Evolutionary conservation across 2,888 invertebrate species (phyloP), one percentile per base, ranked within the genome.

Genomic region (Argynnis bischoffii): DNA sequence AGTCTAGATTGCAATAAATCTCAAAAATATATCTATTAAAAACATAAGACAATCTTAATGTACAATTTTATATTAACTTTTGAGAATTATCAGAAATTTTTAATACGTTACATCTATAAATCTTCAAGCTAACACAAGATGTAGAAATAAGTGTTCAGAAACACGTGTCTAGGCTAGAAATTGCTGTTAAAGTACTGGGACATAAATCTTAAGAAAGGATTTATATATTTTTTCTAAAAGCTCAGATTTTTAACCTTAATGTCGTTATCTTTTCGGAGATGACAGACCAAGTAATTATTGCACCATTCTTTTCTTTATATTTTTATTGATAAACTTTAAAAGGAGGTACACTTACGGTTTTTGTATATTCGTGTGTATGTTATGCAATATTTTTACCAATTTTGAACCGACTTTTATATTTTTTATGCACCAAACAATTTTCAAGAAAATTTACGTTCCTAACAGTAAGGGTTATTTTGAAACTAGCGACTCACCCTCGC

Each of bases 91-190:
- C 66, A 41, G 55, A 50, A 21, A 47, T 51, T 61, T 66, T 66
- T 66, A 60, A 55, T 60, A 66, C 60, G 47, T 66, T 48, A 51
- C 35, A 55, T 31, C 61, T 18, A 66, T 66, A 66, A 66, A 61
- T 66, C 61, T 66, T n/a, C 26, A 41, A 61, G 61, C 15, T 18
- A 61, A 16, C 64, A 16, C 18, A 60, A 60, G 55, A 61, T 50
- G 50, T 51, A 55, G 55, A 55, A 61, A 55, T 61, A 61, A 55
- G 46, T 48, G 57, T 57, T 26, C 53, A 18, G 41, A 15, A 66
- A 56, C 66, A 66, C 61, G 61, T 61, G 66, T 61, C 47, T 14
- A 35, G 46, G 55, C 55, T 66, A 8, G 14, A 31, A 66, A 66
- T 55, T 18, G 61, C 48, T 50, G 11, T 16, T 55, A 55, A 66